Evolutionary conservation across 2,888 invertebrate species (phyloP).

Genomic region (Trichopria drosophilae): DNA sequence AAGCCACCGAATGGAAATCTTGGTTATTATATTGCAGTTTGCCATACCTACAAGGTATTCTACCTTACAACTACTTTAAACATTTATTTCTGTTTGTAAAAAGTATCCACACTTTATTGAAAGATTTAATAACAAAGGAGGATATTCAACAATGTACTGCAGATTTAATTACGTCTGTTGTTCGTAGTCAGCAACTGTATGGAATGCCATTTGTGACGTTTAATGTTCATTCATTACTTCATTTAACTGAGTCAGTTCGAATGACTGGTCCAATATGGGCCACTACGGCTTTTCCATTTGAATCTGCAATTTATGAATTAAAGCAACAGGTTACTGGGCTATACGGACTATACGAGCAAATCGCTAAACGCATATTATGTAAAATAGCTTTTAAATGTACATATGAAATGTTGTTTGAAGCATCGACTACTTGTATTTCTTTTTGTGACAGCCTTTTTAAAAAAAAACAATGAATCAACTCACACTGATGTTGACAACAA

Average conservation of each 20-base stretch:
- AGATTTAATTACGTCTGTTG: constrained; percentile 10
- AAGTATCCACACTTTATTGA: constrained; percentile 13
- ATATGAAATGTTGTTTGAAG: too few species aligned
- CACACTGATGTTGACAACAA: too few species aligned
- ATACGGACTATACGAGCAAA: too few species aligned
- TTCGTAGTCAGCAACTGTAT: constrained; percentile 5
- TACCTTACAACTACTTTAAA: constrained; percentile 15
- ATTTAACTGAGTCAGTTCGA: constrained; percentile 14
- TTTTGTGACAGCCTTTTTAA: too few species aligned
- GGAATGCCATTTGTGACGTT: constrained; percentile 16
- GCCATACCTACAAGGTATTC: constrained; percentile 19
- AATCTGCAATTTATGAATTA: too few species aligned
- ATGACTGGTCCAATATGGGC: constrained; percentile 26
- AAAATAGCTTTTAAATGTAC: too few species aligned
- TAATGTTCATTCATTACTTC: constrained; percentile 24
- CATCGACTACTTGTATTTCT: too few species aligned
- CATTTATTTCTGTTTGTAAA: constrained; percentile 13
- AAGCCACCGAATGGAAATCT: constrained; percentile 25
- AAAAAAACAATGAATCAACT: too few species aligned
- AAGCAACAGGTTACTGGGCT: too few species aligned
- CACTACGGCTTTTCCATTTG: constrained; percentile 19
- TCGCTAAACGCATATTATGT: too few species aligned
- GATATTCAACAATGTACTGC: constrained; percentile 4
- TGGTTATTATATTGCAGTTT: constrained; percentile 20
- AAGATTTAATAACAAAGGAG: constrained; percentile 9